Conservation (phyloP, 2,797 vertebrate species). For the Pipistrellus nathusii region DNA sequence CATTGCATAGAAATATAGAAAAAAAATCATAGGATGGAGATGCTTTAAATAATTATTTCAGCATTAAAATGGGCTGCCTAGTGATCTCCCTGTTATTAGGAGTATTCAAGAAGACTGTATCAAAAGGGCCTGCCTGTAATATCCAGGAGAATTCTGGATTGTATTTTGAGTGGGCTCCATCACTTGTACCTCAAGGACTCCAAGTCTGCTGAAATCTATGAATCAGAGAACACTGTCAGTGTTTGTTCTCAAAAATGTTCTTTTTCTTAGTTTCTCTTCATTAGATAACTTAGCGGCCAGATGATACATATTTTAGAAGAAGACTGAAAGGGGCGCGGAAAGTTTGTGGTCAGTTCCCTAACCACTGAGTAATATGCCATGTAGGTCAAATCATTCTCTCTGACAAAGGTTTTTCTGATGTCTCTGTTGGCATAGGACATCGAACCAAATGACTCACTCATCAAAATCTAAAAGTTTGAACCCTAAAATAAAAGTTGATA, state of each 20-base stretch:
- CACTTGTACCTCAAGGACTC: background rate
- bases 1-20: background rate
- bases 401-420: background rate
- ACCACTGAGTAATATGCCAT: background rate
- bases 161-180: background rate
- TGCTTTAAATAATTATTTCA: background rate
- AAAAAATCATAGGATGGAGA: background rate
- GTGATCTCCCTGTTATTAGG: background rate
- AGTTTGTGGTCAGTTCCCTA: background rate
- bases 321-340: background rate
- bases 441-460: background rate
- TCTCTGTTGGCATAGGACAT: background rate
- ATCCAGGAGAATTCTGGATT: background rate
- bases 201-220: background rate
- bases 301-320: background rate
- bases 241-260: conserved; percentile 10
- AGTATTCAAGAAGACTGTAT: background rate
- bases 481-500: background rate
- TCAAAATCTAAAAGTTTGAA: background rate
- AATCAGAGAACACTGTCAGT: background rate
- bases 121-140: background rate
- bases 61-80: background rate
- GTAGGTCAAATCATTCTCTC: background rate
- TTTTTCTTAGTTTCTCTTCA: background rate
- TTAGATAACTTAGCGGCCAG: conserved; percentile 1